Evolutionary conservation across 1,140 invertebrate species (phyloP).

Genomic region (Wasmannia auropunctata): DNA sequence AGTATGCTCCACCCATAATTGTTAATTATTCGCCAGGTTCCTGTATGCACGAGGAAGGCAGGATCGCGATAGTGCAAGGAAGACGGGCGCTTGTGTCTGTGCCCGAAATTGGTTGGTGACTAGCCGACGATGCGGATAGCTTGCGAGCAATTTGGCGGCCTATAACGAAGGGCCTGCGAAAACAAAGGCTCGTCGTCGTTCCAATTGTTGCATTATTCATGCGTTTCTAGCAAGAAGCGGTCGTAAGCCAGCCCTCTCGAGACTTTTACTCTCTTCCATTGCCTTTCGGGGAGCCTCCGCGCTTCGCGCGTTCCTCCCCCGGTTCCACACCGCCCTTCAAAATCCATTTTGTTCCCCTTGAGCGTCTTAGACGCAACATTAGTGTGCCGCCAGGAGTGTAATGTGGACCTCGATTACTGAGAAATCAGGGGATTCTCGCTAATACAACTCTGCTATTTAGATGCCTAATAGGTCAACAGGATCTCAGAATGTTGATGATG

Average conservation of each 20-base stretch:
- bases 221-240: slow-evolving; percentile 81
- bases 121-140: slow-evolving; percentile 69
- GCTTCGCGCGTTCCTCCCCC: background rate
- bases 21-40: slow-evolving; percentile 45
- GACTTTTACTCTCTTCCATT: slow-evolving; percentile 57
- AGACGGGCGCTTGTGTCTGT: slow-evolving; percentile 42
- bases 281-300: background rate
- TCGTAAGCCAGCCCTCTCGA: slow-evolving; percentile 70
- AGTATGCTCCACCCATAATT: slow-evolving; percentile 59
- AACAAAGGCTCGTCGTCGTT: slow-evolving; percentile 81
- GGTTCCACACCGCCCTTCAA: slow-evolving; percentile 68
- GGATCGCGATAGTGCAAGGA: slow-evolving; percentile 24
- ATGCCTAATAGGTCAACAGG: background rate
- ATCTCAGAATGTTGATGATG: background rate
- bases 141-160: slow-evolving; percentile 80
- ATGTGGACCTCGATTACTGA: slow-evolving; percentile 62
- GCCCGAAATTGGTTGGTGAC: slow-evolving; percentile 74
- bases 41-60: background rate
- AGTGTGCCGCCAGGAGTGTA: slow-evolving; percentile 53
- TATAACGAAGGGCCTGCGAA: slow-evolving; percentile 81
- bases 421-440: slow-evolving; percentile 59
- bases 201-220: slow-evolving; percentile 85
- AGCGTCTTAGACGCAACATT: slow-evolving; percentile 69
- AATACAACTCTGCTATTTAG: background rate
- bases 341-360: slow-evolving; percentile 71